A percentile compares a stretch with the other conserved stretches of the same genome.
phyloP scores from a whole-genome alignment of 2,113 vertebrate species.

The Carassius carassius region DNA sequence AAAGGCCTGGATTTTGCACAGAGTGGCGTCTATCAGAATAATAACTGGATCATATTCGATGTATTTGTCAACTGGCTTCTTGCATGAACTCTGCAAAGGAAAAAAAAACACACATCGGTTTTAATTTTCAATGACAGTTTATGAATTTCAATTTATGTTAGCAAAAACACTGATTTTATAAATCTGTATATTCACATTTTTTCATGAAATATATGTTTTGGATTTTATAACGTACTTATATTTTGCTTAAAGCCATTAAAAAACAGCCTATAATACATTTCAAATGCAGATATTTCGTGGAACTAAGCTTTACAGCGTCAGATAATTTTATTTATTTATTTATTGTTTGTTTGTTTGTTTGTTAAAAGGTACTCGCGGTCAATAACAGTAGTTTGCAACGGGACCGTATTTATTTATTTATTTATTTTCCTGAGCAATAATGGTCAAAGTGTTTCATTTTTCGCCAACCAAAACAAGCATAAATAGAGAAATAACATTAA shows the following conservation, averaged over 20 bases:
- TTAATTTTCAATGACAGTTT: not conserved
- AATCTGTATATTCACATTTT: not conserved
- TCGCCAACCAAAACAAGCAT: not conserved
- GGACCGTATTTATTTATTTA: not conserved
- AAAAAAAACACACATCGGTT: not conserved
- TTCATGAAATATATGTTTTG: too few relatives aligned
- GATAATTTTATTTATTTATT: too few relatives aligned
- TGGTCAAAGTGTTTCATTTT: not conserved
- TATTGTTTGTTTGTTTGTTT: too few relatives aligned
- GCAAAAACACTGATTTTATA: not conserved
- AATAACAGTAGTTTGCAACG: not conserved
- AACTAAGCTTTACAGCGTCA: not conserved
- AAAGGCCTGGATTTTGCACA: slow-evolving; percentile 95
- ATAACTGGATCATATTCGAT: slow-evolving; percentile 98
- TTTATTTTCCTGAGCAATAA: not conserved
- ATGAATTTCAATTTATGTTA: not conserved
- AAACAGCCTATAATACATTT: not conserved
- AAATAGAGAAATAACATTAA: not conserved
- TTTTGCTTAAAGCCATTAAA: not conserved
- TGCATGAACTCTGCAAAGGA: slow-evolving; percentile 84
- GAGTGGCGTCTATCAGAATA: slow-evolving; percentile 92
- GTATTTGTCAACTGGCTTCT: slow-evolving; percentile 97
- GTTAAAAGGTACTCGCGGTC: too few relatives aligned
- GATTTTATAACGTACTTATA: too few relatives aligned
- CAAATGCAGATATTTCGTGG: not conserved